phyloP scores from a whole-genome alignment of 37 sponge, comb jelly and placozoan genomes.

The Eunapius fragilis region DNA sequence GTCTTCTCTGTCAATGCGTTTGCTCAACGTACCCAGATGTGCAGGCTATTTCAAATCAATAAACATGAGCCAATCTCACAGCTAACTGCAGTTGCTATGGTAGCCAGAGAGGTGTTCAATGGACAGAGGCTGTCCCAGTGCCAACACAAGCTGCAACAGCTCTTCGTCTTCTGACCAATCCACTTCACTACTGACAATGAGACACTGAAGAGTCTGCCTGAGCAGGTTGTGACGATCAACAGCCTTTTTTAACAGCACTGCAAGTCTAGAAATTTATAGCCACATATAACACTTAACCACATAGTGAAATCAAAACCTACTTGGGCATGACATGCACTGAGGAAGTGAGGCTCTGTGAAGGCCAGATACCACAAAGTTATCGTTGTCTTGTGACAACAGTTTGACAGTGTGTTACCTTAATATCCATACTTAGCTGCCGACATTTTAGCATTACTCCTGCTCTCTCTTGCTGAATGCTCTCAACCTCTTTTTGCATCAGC shows the following conservation, averaged over 20 bases:
- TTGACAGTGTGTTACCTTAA: not conserved
- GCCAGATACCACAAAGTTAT: not conserved
- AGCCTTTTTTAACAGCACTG: not conserved
- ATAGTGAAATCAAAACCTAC: not conserved
- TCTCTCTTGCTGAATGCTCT: not conserved
- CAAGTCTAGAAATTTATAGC: not conserved
- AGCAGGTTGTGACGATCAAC: not conserved
- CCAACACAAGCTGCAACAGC: slow-evolving; percentile 22
- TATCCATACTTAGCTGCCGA: not conserved
- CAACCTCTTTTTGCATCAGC: not conserved
- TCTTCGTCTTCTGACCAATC: slow-evolving; percentile 40
- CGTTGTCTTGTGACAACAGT: too few species aligned
- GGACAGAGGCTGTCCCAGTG: slow-evolving; percentile 3
- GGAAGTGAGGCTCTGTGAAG: not conserved
- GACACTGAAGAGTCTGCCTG: slow-evolving; percentile 4
- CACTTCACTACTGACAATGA: slow-evolving; percentile 39
- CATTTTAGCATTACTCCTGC: not conserved
- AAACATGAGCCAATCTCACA: not conserved
- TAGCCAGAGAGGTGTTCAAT: not conserved
- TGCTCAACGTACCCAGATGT: too few species aligned
- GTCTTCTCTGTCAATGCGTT: too few species aligned
- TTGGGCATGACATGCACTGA: not conserved
- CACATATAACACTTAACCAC: not conserved
- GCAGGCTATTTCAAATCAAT: too few species aligned
- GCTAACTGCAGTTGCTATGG: not conserved